Percentiles rank a stretch among this genome's conserved stretches.
These are phyloP conservation scores for Priapulus caudatus DNA, from an alignment of 2,888 invertebrate genomes.

Conservation along the genomic window DNA sequence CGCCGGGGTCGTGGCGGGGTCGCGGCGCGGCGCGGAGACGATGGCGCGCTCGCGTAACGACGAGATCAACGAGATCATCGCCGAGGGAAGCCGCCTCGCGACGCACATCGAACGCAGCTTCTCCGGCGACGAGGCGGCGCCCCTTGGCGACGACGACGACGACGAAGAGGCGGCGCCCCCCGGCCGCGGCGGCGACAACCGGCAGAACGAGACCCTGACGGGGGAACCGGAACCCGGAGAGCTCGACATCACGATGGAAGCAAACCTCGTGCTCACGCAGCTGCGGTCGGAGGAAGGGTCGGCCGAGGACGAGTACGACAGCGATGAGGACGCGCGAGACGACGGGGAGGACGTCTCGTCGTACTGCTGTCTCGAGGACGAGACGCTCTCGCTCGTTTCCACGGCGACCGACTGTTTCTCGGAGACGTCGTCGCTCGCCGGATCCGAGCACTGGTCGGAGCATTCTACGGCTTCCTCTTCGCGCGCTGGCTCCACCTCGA, in stretches of 20 bases:
- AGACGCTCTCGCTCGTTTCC: conserved; percentile 55
- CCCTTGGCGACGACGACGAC: no score
- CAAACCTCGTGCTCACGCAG: neutral
- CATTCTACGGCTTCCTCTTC: no score
- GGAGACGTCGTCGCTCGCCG: conserved; percentile 40
- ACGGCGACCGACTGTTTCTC: conserved; percentile 62
- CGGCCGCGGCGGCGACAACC: no score
- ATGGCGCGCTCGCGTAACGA: neutral
- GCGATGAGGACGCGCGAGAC: conserved; percentile 27
- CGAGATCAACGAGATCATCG: conserved; percentile 1
- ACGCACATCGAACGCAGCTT: neutral
- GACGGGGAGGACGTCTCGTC: conserved; percentile 21
- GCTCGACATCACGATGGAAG: neutral
- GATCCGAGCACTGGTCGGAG: conserved; percentile 22
- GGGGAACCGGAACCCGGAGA: no score
- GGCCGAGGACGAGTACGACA: conserved; percentile 26
- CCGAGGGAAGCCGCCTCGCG: neutral
- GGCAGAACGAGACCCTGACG: no score
- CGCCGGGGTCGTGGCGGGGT: neutral
- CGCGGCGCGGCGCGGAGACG: neutral
- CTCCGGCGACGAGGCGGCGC: neutral
- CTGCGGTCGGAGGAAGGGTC: no score
- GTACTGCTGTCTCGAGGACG: conserved; percentile 46
- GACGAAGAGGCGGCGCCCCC: neutral
- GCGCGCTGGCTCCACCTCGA: conserved; percentile 2